Evolutionary conservation across 2,113 vertebrate genomes (phyloP).

Genomic region (Halcyon malimbica): DNA sequence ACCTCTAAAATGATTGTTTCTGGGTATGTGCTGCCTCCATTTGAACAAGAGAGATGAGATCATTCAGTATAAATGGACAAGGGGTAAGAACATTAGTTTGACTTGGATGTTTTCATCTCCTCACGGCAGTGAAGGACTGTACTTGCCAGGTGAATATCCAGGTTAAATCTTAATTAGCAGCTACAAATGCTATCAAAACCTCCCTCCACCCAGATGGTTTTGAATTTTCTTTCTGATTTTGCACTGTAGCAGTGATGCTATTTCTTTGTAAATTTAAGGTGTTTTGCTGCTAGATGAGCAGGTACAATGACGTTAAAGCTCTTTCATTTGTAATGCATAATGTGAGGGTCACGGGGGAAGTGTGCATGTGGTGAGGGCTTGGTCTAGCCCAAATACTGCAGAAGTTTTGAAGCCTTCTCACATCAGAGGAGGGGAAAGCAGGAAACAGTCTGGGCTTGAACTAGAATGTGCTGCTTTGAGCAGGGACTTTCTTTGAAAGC

Average conservation of each 20-base stretch:
- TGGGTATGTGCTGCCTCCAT: not conserved
- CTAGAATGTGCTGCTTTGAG: conserved; percentile 50
- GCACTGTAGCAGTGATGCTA: too few relatives aligned
- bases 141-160: not conserved
- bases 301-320: not conserved
- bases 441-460: conserved; percentile 44
- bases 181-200: not conserved
- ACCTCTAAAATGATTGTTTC: not conserved
- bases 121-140: not conserved
- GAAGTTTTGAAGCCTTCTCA: not conserved
- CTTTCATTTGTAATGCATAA: not conserved
- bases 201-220: not conserved
- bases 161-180: not conserved
- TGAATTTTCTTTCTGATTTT: not conserved
- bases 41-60: not conserved
- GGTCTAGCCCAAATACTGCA: not conserved
- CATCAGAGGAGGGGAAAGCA: not conserved
- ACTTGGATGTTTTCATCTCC: not conserved
- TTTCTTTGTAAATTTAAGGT: not conserved
- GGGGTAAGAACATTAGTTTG: not conserved
- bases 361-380: not conserved
- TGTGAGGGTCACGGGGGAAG: rapidly evolving
- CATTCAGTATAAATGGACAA: not conserved
- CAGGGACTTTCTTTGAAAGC: conserved; percentile 58
- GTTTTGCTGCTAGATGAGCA: not conserved